Conservation (phyloP, 2,797 vertebrate species). For the Octomys mimax region DNA sequence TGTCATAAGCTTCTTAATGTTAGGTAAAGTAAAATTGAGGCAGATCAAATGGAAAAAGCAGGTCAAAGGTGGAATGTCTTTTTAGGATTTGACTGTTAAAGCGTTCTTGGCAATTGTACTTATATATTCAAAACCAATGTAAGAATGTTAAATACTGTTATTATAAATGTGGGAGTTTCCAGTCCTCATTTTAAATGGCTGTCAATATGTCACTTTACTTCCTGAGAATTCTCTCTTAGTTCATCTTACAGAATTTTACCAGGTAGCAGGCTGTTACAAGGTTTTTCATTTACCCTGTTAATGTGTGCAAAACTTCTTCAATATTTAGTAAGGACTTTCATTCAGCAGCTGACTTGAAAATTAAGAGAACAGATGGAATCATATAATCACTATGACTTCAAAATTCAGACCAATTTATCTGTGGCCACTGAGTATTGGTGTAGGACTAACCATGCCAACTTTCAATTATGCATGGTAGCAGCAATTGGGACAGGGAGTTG, state of each 20-base stretch:
- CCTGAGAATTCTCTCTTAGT: constrained; percentile 22
- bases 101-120: constrained; percentile 18
- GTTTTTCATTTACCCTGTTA: constrained; percentile 57
- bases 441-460: constrained; percentile 65
- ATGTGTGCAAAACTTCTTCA: constrained; percentile 21
- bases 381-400: constrained; percentile 73
- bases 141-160: constrained; percentile 59
- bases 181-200: background rate
- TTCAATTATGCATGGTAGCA: constrained; percentile 67
- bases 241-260: constrained; percentile 32
- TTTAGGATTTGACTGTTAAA: constrained; percentile 61
- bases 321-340: constrained; percentile 56
- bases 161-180: constrained; percentile 44
- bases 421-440: constrained; percentile 49
- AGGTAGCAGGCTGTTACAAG: background rate
- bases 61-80: constrained; percentile 37
- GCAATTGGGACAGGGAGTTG: constrained; percentile 18
- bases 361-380: constrained; percentile 72
- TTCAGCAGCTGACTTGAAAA: constrained; percentile 75
- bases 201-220: background rate
- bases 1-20: constrained; percentile 29
- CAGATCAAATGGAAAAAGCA: constrained; percentile 52
- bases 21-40: constrained; percentile 42
- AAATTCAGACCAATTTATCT: constrained; percentile 74
- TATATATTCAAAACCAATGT: constrained; percentile 39